A percentile compares a stretch with the other conserved stretches of the same genome.
These are phyloP conservation scores for Scomberomorus guttatus DNA, from an alignment of 2,797 vertebrate species.

Conservation along the genomic window DNA sequence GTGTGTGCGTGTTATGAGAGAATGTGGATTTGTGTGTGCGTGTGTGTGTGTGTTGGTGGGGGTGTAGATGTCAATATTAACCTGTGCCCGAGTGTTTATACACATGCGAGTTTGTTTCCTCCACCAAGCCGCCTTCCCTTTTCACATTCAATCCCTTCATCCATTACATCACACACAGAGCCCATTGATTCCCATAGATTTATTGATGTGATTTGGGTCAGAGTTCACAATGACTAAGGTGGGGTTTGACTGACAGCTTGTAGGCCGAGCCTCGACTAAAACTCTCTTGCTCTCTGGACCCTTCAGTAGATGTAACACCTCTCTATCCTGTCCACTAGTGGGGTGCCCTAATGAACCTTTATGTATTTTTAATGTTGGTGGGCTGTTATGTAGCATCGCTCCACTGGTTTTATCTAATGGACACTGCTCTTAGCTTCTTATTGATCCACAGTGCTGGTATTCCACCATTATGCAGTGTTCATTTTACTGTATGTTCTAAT, in stretches of 20 bases:
- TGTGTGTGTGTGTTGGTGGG: background rate
- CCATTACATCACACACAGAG: slow-evolving; percentile 72
- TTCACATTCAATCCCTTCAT: slow-evolving; percentile 54
- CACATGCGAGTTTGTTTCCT: slow-evolving; percentile 66
- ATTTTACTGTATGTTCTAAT: slow-evolving; percentile 36
- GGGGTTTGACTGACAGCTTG: slow-evolving; percentile 70
- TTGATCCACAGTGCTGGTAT: slow-evolving; percentile 68
- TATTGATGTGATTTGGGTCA: slow-evolving; percentile 81
- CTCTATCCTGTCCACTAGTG: slow-evolving; percentile 54
- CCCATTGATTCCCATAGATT: slow-evolving; percentile 78
- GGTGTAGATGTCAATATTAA: slow-evolving; percentile 42
- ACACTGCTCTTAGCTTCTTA: slow-evolving; percentile 68
- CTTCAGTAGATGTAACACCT: slow-evolving; percentile 61
- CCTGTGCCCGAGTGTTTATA: slow-evolving; percentile 54
- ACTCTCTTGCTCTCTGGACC: slow-evolving; percentile 32
- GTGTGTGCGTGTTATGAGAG: too few species aligned
- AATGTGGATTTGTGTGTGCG: slow-evolving; percentile 14
- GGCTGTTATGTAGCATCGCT: slow-evolving; percentile 54
- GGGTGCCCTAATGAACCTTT: slow-evolving; percentile 71
- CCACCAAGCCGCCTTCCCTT: slow-evolving; percentile 44
- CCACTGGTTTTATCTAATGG: slow-evolving; percentile 70
- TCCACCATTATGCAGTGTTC: slow-evolving; percentile 67
- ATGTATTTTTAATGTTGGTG: slow-evolving; percentile 83
- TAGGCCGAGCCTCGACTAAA: slow-evolving; percentile 39
- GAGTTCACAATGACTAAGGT: slow-evolving; percentile 74